phyloP scores from a whole-genome alignment of 2,888 invertebrate species.

The Ceraclea dissimilis region DNA sequence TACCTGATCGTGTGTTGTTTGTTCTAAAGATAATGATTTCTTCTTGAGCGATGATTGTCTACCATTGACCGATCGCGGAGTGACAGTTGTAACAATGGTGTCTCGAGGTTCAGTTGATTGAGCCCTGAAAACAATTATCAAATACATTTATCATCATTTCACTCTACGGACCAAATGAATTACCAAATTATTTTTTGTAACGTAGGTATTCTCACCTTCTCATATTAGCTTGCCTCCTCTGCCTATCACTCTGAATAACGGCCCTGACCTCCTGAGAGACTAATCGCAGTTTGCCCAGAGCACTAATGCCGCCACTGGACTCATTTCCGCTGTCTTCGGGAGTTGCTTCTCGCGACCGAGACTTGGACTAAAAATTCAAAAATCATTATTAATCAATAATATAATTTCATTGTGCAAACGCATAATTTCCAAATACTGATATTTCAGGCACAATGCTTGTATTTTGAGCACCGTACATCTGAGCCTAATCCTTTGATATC shows the following conservation, averaged over 20 bases:
- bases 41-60: slow-evolving; percentile 45
- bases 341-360: slow-evolving; percentile 58
- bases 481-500: no score
- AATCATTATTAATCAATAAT: no score
- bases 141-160: no score
- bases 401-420: no score
- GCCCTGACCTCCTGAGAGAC: slow-evolving; percentile 63
- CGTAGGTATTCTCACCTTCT: slow-evolving; percentile 31
- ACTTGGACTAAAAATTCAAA: slow-evolving; percentile 57
- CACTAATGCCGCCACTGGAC: slow-evolving; percentile 31
- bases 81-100: slow-evolving; percentile 34
- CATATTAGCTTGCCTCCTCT: slow-evolving; percentile 38
- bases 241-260: slow-evolving; percentile 43
- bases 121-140: slow-evolving; percentile 33
- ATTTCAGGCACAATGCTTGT: no score
- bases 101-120: slow-evolving; percentile 47
- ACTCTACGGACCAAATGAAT: no score
- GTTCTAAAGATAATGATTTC: slow-evolving; percentile 46
- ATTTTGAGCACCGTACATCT: no score
- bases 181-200: neutral
- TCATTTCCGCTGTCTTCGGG: slow-evolving; percentile 42
- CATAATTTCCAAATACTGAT: no score
- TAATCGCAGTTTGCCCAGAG: slow-evolving; percentile 58
- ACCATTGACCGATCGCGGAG: slow-evolving; percentile 31
- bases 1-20: slow-evolving; percentile 45